Evolutionary conservation across 2,113 vertebrate genomes (phyloP), one percentile per base, ranked within the genome.

Genomic region (Ivindomyrus marchei): DNA sequence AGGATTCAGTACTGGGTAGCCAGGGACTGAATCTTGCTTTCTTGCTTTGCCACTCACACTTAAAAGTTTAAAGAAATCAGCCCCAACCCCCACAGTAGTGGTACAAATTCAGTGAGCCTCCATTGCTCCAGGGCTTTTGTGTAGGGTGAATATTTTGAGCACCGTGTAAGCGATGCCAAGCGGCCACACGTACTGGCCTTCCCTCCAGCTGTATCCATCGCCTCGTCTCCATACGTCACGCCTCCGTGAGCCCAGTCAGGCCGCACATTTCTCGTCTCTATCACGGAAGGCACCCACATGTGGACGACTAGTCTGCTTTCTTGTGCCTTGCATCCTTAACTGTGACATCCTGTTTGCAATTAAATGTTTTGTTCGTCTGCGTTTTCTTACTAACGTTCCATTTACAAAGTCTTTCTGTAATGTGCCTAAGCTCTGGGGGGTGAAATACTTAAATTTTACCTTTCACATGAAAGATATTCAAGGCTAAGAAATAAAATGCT

Each of bases 401-500:
- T 94, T 93, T 95, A 93, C 94, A 92, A 95, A 92, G 93, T 94
- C 94, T 96, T 95, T 96, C 94, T 96, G 95, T 96, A 95, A 96
- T 91, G 96, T 97, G 95, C 96, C 96, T 97, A 95, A 95, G 95
- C 94, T 94, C 93, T 91, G 91, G 92, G 94, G 93, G 94, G 92
- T 89, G 92, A 90, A 92, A 92, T 94, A 92, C 92, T 95, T 95
- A 94, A 93, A 94, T 96, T 96, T 96, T 94, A 94, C 95, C 93
- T 97, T 97, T 96, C 95, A 95, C 96, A 97, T 95, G 92, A 94
- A 95, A 95, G 95, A 94, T 96, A 96, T 94, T 96, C 93, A 95
- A 96, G 94, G 94, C 95, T 96, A 94, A 96, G 93, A 94, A 96
- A 95, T 95, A 96, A 96, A 96, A 94, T 96, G 95, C 95, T 95